Base-by-base conservation (phyloP, 2,113 vertebrate species). In the Athene noctua region DNA sequence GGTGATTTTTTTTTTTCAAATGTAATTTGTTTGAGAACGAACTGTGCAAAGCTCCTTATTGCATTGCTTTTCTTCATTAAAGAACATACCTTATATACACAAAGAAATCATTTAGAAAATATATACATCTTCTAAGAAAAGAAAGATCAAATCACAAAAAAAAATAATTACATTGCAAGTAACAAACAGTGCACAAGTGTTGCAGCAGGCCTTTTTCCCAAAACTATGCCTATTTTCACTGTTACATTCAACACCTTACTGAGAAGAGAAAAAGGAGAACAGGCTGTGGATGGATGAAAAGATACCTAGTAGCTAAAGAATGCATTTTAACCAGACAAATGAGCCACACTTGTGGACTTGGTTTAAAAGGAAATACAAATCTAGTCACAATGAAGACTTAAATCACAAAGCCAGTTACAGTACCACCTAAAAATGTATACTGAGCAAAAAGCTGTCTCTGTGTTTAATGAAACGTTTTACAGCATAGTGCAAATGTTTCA, bases 61-160 rank as follows among this genome's bases (percentile, higher is more conserved):
- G 92, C 88, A 78, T 96, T 92, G 71, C 94, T 91, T 94, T 94
- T 95, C 67, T 94, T 92, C 93, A 85, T 54, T 62, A 77, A 95
- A 95, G 97, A 96, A 94, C 75, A 90, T 40, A 96, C 85, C 59
- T 86, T 90, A 87, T 97, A 94, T 94, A 97, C 95, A 97, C 84
- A 96, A 82, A 92, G 63, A 96, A 97, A 93, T 95, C 81, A 91
- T 86, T 97, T 96, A 97, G 95, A 98, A 98, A 98, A 98, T 96
- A 97, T 93, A 90, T 93, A 98, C 96, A 97, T 92, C 96, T 90
- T 82, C 65, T 80, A 70, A 81, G 81, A 95, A 95, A 90, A 89
- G 78, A 92, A 92, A 71, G 73, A 91, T 90, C 84, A 55, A 40
- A 62, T 78, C 89, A 58, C 29, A 82, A 94, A 95, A 91, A 23